Evolutionary conservation across 2,888 invertebrate genomes (phyloP).

Genomic region (Rapana venosa): DNA sequence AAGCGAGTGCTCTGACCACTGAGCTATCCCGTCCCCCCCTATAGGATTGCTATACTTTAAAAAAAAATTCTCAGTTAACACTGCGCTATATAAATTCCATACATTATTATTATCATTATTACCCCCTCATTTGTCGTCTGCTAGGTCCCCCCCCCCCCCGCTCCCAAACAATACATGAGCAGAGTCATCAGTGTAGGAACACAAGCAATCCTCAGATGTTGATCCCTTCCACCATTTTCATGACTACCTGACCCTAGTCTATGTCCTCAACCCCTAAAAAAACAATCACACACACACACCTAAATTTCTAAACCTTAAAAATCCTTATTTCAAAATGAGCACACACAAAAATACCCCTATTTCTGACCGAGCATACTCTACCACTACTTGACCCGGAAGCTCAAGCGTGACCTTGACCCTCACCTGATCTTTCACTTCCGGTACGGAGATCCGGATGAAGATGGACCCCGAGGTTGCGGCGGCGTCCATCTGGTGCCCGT

Average conservation of each 20-base stretch:
- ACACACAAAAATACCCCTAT: background rate
- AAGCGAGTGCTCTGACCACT: too few species aligned
- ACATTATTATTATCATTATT: too few species aligned
- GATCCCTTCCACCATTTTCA: background rate
- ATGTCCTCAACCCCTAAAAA: background rate
- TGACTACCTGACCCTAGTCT: background rate
- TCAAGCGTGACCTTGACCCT: background rate
- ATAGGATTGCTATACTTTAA: too few species aligned
- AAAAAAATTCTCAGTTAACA: too few species aligned
- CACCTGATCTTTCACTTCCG: background rate
- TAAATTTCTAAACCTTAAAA: background rate
- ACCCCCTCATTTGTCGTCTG: background rate
- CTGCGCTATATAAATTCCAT: too few species aligned
- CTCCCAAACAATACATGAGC: background rate
- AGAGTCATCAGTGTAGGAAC: too few species aligned
- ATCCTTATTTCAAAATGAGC: background rate
- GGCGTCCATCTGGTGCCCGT: background rate
- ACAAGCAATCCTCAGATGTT: too few species aligned
- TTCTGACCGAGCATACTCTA: background rate
- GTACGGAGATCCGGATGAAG: background rate
- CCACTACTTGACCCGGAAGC: background rate
- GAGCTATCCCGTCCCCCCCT: too few species aligned
- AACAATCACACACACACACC: background rate
- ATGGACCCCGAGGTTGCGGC: background rate
- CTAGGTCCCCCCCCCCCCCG: background rate